Conservation (phyloP, 2,113 vertebrate genomes). For the Guaruba guarouba region DNA sequence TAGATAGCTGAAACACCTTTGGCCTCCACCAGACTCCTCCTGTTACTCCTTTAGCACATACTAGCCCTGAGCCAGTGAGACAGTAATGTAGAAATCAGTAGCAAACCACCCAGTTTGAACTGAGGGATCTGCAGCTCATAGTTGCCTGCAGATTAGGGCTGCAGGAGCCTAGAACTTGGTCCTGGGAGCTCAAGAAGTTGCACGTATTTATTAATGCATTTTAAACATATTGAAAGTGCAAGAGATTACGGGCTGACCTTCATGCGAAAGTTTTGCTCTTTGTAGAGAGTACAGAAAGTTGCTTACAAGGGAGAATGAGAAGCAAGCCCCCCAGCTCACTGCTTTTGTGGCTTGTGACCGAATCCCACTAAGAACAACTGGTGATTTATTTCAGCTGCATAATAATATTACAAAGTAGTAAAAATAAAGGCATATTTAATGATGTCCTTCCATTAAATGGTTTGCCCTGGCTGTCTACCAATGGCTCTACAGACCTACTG, state of each 20-base stretch:
- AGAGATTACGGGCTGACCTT: neutral
- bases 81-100: neutral
- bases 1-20: neutral
- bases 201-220: neutral
- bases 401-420: conserved; percentile 60
- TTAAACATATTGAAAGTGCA: neutral
- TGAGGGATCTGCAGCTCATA: neutral
- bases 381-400: conserved; percentile 61
- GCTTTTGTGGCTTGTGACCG: conserved; percentile 15
- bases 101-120: neutral
- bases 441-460: conserved; percentile 59
- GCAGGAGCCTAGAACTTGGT: neutral
- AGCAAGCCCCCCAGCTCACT: neutral
- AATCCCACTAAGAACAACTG: conserved; percentile 44
- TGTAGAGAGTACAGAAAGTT: neutral
- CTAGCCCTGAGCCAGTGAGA: neutral
- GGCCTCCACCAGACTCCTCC: neutral
- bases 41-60: neutral
- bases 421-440: conserved; percentile 61
- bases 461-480: conserved; percentile 59
- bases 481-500: conserved; percentile 52
- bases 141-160: neutral
- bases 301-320: neutral
- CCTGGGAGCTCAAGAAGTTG: neutral
- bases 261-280: neutral